Evolutionary conservation across 2,113 vertebrate genomes (phyloP).

Genomic region (Ammospiza caudacuta): DNA sequence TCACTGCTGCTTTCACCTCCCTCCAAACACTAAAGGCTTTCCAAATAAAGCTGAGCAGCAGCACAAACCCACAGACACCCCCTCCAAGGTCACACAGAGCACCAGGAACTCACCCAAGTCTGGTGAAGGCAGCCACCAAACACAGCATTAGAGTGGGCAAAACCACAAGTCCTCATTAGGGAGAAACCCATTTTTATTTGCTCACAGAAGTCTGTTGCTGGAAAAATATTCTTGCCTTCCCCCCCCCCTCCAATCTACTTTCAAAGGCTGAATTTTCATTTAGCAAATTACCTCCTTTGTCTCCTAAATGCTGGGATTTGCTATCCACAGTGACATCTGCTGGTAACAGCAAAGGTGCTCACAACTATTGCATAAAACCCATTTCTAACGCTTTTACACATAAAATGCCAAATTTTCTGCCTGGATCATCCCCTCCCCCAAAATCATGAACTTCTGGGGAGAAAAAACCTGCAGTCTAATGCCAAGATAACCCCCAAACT

Average conservation of each 20-base stretch:
- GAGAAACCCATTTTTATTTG: not conserved
- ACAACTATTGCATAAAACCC: not conserved
- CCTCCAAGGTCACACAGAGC: not conserved
- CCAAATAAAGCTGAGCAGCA: not conserved
- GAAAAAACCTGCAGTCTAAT: not conserved
- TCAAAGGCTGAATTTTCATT: constrained; percentile 55
- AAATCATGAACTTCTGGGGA: not conserved
- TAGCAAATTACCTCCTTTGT: constrained; percentile 70
- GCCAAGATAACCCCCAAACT: not conserved
- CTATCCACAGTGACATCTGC: constrained; percentile 73
- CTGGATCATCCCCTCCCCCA: not conserved
- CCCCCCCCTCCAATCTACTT: not conserved
- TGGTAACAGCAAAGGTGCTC: constrained; percentile 52
- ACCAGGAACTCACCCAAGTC: constrained; percentile 7
- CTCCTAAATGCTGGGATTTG: constrained; percentile 44
- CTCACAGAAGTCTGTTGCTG: not conserved
- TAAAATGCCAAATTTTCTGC: not conserved
- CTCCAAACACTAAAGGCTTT: not conserved
- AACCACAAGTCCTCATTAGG: not conserved
- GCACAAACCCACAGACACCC: not conserved
- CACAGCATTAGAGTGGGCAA: not conserved
- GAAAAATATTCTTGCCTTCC: not conserved
- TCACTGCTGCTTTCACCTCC: not conserved
- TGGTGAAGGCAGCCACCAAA: not conserved
- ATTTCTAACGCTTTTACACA: not conserved